Evolutionary conservation across 1,140 invertebrate genomes (phyloP).

Genomic region (Diorhabda sublineata): DNA sequence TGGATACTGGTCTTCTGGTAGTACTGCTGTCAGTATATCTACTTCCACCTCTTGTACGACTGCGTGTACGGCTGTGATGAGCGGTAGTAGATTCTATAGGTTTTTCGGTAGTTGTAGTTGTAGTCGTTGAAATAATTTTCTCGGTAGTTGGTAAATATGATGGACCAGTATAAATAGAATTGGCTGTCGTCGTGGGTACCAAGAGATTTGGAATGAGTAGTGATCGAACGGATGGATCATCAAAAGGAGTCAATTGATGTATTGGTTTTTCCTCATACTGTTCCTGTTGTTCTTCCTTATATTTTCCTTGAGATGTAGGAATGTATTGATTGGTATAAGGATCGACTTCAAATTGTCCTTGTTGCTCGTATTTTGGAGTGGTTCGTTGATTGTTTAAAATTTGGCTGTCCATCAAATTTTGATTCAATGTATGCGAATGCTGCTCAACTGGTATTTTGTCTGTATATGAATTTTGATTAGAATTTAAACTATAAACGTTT

Average conservation of each 20-base stretch:
- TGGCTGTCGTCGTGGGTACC: constrained; percentile 28
- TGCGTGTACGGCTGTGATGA: constrained; percentile 29
- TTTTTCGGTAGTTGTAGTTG: constrained; percentile 47
- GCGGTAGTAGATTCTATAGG: constrained; percentile 46
- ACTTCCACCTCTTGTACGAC: constrained; percentile 33
- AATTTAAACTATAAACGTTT: constrained; percentile 27
- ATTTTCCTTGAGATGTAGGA: constrained; percentile 10
- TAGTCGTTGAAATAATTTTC: constrained; percentile 35
- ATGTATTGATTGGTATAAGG: not conserved
- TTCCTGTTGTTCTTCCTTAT: constrained; percentile 17
- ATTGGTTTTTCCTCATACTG: constrained; percentile 53
- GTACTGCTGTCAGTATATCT: constrained; percentile 23
- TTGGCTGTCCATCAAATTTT: constrained; percentile 16
- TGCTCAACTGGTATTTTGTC: constrained; percentile 5
- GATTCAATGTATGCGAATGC: constrained; percentile 10
- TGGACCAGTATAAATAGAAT: constrained; percentile 1
- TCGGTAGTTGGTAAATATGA: constrained; percentile 18
- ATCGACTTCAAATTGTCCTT: not conserved
- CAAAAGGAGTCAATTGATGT: constrained; percentile 56
- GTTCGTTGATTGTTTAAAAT: constrained; percentile 34
- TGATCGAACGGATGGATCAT: constrained; percentile 48
- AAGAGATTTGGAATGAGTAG: constrained; percentile 37
- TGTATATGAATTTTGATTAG: constrained; percentile 5
- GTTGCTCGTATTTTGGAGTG: constrained; percentile 34
- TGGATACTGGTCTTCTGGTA: constrained; percentile 24